Percentiles rank a stretch among this genome's conserved stretches.
phyloP scores from a whole-genome alignment of 2,113 vertebrate genomes.

The Nyctereutes procyonoides region DNA sequence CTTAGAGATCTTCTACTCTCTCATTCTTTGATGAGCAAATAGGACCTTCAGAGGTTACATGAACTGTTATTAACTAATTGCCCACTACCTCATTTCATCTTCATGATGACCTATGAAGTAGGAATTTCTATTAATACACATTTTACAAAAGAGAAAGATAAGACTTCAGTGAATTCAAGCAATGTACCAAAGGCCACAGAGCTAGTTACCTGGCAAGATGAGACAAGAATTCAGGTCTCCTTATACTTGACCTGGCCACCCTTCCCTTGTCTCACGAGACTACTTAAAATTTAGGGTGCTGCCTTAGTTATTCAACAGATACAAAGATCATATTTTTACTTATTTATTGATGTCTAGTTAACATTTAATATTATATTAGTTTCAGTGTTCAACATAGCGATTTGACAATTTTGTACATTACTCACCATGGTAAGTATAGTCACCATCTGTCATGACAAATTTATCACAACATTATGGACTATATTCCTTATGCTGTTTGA shows the following conservation, averaged over 20 bases:
- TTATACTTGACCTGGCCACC: background rate
- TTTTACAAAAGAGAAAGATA: constrained; percentile 17
- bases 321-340: background rate
- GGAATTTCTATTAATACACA: constrained; percentile 20
- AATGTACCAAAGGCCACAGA: background rate
- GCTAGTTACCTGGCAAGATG: background rate
- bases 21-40: background rate
- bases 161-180: constrained; percentile 29
- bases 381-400: background rate
- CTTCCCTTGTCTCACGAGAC: background rate
- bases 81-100: background rate
- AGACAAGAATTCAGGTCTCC: constrained; percentile 13
- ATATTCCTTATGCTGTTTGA: background rate
- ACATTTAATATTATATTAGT: background rate
- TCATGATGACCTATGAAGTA: background rate
- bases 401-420: background rate
- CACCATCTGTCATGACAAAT: background rate
- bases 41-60: background rate
- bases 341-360: background rate
- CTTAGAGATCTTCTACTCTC: background rate
- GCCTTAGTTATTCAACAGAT: background rate
- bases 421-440: background rate
- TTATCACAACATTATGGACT: background rate
- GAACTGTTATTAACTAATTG: background rate
- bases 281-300: background rate